Evolutionary conservation across 2,113 vertebrate species (phyloP), one percentile per base, ranked within the genome.

Genomic region (Dermatemys mawii): DNA sequence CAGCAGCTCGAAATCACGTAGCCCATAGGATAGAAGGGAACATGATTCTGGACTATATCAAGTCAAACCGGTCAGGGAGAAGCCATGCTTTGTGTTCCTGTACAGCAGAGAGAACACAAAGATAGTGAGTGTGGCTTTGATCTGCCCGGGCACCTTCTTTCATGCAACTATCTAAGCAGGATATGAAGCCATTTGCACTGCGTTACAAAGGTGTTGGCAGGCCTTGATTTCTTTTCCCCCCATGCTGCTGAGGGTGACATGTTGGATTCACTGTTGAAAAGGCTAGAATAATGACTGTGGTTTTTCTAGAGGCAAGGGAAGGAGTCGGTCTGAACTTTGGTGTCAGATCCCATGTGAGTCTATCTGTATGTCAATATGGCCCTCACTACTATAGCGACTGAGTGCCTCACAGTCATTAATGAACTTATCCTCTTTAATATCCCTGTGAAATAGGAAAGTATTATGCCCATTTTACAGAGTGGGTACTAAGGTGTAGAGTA

Each of bases 11-110:
- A 84, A 3, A 5, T 67, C 5, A 0, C 41, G 17, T 0, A 2
- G 32, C 38, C 78, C 1, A 0, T n/a, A n/a, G n/a, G n/a, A n/a
- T 9, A 4, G 29, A 1, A 10, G 78, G 46, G 24, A 81, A 12
- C 24, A 29, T 41, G 67, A 60, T 13, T 49, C 67, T 57, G 41
- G 35, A 50, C 29, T 49, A 21, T 27, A 11, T 32, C n/a, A 21
- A 82, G 87, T 0, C 0, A 91, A 87, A 88, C 51, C 6, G 5
- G 22, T 11, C 49, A 54, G 4, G n/a, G 79, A 53, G 50, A 81
- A 81, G 78, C 78, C n/a, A 38, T 10, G 19, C n/a, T 10, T n/a
- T 38, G n/a, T 35, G 35, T 21, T 70, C 35, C 22, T 9, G 10
- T 53, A 38, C 78, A 53, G 78, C 35, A 53, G 51, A 53, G 50